phyloP scores from a whole-genome alignment of 2,113 vertebrate species.

The Camelus dromedarius region DNA sequence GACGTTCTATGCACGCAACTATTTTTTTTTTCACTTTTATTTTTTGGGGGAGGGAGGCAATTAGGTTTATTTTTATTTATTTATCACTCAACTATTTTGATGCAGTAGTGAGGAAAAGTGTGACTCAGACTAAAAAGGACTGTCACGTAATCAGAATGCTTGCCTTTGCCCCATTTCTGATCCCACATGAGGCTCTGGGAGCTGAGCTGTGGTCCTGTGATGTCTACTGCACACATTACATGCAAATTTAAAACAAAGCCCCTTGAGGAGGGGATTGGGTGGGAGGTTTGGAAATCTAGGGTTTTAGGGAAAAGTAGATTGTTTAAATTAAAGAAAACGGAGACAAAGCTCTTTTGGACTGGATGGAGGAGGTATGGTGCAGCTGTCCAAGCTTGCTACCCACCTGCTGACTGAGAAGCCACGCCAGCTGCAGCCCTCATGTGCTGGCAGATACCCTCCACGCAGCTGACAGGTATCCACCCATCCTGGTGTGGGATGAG shows the following conservation, averaged over 20 bases:
- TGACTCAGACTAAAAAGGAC: not conserved
- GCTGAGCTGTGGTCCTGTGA: not conserved
- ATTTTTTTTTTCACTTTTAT: not conserved
- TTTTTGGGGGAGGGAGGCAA: too few species aligned
- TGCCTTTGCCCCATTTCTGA: not conserved
- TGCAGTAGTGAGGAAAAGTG: not conserved
- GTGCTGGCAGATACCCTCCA: not conserved
- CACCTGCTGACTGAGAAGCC: not conserved
- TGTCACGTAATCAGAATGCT: not conserved
- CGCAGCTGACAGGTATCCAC: not conserved
- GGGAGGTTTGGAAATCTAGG: not conserved
- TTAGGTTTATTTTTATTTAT: too few species aligned
- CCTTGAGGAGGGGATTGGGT: not conserved
- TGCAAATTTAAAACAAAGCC: constrained; percentile 3
- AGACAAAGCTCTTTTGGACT: not conserved
- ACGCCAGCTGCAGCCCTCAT: not conserved
- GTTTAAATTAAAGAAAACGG: constrained; percentile 12
- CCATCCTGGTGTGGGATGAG: not conserved
- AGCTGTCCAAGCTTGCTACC: not conserved
- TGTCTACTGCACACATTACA: not conserved
- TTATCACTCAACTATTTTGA: not conserved
- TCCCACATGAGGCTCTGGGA: not conserved
- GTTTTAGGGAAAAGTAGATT: not conserved
- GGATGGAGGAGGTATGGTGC: not conserved
- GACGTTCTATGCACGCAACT: not conserved